These are phyloP conservation scores for Lordiphosa collinella DNA, from an alignment of 1,140 invertebrate species.

Conservation along the genomic window DNA sequence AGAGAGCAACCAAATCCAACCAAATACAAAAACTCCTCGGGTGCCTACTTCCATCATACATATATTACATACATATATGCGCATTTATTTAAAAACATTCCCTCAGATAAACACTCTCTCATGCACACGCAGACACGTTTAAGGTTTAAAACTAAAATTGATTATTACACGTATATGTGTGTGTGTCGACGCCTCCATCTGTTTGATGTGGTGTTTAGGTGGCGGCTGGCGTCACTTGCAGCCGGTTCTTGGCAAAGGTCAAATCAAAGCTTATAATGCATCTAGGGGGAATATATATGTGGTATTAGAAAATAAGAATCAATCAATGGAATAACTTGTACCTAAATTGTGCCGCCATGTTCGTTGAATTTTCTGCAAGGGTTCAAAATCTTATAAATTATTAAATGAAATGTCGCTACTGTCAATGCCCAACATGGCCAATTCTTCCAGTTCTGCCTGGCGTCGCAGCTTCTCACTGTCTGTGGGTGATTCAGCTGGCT, in stretches of 20 bases:
- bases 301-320: not conserved
- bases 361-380: too few species aligned
- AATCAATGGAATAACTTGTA: conserved; percentile 17
- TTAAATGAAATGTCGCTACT: conserved; percentile 80
- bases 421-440: conserved; percentile 86
- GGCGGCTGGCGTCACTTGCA: conserved; percentile 3
- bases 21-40: not conserved
- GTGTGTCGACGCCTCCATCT: conserved; percentile 2
- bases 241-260: conserved; percentile 13
- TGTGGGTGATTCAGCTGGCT: conserved; percentile 55
- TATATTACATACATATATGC: conserved; percentile 74
- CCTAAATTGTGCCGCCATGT: conserved; percentile 82
- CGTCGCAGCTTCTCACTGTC: conserved; percentile 73
- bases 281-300: conserved; percentile 28
- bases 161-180: conserved; percentile 16
- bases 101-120: conserved; percentile 46
- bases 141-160: conserved; percentile 37
- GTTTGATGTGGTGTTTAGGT: conserved; percentile 1
- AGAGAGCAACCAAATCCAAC: too few species aligned
- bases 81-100: conserved; percentile 66
- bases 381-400: too few species aligned
- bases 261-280: conserved; percentile 49
- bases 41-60: conserved; percentile 38
- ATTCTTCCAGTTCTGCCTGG: conserved; percentile 83
- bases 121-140: conserved; percentile 11